Base-by-base conservation (phyloP, 2,797 vertebrate species). In the Coregonus ussuriensis region DNA sequence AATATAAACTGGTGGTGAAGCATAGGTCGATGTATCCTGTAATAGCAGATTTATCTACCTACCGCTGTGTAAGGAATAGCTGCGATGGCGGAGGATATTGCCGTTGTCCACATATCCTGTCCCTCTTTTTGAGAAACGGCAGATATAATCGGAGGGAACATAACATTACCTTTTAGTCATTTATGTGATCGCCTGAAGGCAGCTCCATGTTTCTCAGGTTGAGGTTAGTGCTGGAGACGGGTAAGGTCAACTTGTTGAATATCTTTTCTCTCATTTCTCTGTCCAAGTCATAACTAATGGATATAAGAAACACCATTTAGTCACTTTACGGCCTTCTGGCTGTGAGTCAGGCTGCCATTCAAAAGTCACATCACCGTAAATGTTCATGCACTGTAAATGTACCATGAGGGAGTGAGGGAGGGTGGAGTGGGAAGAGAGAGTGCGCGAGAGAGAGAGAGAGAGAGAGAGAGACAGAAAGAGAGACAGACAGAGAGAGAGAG, bases 151-250 rank as follows among this genome's bases (percentile, higher is more conserved):
- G 7, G 37, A 77, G 79, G 75, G 82, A 62, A 88, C 89, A 89
- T 78, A 88, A 79, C 68, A 69, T 85, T 85, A 91, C 90, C 91
- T 93, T 93, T 91, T 79, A 82, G 78, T 85, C 78, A 85, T 89
- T 85, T 85, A 41, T 41, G 37, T 41, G 9, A 41, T 41, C 9
- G 37, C 7, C 7, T 41, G 37, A 41, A 41, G 37, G 37, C 37
- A 41, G 37, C 37, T 41, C 37, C 37, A 41, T 7, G 37, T 41
- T 41, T 5, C 35, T 35, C 35, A 35, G 35, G 4, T 35, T 35
- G 35, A 35, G 35, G 35, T 35, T 37, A 37, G 1, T 37, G 35
- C 35, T 37, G 35, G 35, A 37, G 35, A 37, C 0, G 35, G 4
- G 35, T 4, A 37, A 37, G 35, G 25, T 25, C 25, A 25, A 25